phyloP scores from a whole-genome alignment of 1,140 invertebrate species.

The Stegodyphus dumicola region DNA sequence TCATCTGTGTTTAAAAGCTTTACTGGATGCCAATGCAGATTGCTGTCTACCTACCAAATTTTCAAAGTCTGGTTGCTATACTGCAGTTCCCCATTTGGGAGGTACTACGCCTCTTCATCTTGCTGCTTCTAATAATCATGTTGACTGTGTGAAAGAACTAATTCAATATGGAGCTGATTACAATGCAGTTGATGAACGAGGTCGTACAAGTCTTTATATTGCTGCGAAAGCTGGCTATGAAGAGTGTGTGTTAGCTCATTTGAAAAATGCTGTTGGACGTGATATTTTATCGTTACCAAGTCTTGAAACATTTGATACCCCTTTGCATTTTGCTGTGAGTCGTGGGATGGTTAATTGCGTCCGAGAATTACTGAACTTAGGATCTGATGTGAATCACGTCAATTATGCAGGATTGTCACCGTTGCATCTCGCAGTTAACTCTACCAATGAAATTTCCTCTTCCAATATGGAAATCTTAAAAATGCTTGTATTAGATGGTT shows the following conservation, averaged over 20 bases:
- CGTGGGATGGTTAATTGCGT: constrained; percentile 66
- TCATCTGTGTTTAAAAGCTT: constrained; percentile 64
- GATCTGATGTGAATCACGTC: constrained; percentile 67
- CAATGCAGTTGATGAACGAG: constrained; percentile 67
- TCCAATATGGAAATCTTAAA: constrained; percentile 65
- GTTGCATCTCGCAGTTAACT: constrained; percentile 65
- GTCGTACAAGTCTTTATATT: constrained; percentile 67
- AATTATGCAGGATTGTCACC: constrained; percentile 65
- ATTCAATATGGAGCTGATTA: constrained; percentile 65
- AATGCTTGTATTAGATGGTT: constrained; percentile 65
- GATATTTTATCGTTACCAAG: constrained; percentile 67
- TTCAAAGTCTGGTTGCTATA: constrained; percentile 65
- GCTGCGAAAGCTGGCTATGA: constrained; percentile 65
- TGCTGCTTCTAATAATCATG: constrained; percentile 65
- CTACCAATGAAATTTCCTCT: constrained; percentile 60
- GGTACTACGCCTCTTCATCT: constrained; percentile 61
- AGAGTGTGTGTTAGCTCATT: constrained; percentile 65
- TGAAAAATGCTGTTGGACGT: constrained; percentile 67
- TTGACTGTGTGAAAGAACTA: constrained; percentile 65
- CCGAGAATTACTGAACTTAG: constrained; percentile 64
- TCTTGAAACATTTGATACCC: constrained; percentile 66
- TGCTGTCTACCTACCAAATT: constrained; percentile 66
- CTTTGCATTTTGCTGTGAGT: constrained; percentile 67
- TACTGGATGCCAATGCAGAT: constrained; percentile 66
- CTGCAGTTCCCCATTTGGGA: constrained; percentile 63